Evolutionary conservation across 1,140 invertebrate species (phyloP).

Genomic region (Macrotrachela quadricornifera): DNA sequence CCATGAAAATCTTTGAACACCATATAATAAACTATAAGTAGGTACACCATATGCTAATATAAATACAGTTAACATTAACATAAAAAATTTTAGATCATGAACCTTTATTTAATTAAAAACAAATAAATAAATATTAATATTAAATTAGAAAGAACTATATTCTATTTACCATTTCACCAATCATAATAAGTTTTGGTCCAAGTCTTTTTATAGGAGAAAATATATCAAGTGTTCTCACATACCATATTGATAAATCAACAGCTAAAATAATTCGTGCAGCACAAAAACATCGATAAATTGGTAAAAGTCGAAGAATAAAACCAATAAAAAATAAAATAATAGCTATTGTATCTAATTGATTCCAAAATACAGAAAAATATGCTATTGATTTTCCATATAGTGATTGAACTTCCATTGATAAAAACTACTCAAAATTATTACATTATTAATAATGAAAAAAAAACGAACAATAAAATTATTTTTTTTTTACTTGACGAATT

Average conservation of each 20-base stretch:
- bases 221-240: conserved; percentile 20
- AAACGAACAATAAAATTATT: too few relatives aligned
- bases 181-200: conserved; percentile 29
- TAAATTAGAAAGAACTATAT: not conserved
- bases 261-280: conserved; percentile 5
- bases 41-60: too few relatives aligned
- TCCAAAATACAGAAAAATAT: conserved; percentile 21
- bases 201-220: conserved; percentile 23
- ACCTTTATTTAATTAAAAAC: too few relatives aligned
- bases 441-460: too few relatives aligned
- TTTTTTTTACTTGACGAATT: conserved; percentile 11
- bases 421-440: not conserved
- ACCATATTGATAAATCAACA: conserved; percentile 10
- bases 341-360: conserved; percentile 23
- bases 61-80: too few relatives aligned
- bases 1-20: conserved; percentile 15
- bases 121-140: too few relatives aligned
- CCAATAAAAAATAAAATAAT: conserved; percentile 21
- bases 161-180: conserved; percentile 21
- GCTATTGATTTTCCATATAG: not conserved
- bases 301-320: conserved; percentile 19
- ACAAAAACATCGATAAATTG: conserved; percentile 9
- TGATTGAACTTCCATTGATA: not conserved
- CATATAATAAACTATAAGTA: too few relatives aligned
- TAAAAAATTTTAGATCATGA: conserved; percentile 21